phyloP scores from a whole-genome alignment of 2,797 vertebrate species.

The Lagodon rhomboides region DNA sequence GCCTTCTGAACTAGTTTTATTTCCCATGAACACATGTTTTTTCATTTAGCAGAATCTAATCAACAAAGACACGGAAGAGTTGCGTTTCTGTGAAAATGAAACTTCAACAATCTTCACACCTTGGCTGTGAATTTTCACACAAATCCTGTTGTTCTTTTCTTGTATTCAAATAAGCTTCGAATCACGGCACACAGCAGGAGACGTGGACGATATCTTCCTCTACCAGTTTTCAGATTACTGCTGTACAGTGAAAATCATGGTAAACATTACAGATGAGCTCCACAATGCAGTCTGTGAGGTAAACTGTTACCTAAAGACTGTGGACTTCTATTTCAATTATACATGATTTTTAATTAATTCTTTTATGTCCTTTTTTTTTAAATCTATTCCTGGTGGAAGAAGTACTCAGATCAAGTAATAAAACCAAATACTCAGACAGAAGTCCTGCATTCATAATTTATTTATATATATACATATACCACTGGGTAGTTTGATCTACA shows the following conservation, averaged over 20 bases:
- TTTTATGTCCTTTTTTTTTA: not conserved
- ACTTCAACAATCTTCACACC: conserved; percentile 51
- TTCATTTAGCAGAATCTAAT: not conserved
- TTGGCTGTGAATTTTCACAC: conserved; percentile 63
- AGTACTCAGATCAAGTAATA: too few species aligned
- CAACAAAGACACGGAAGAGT: not conserved
- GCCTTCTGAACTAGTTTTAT: not conserved
- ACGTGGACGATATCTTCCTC: not conserved
- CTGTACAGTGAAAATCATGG: not conserved
- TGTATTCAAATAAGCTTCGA: conserved; percentile 29
- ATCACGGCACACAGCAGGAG: not conserved
- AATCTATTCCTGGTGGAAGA: too few species aligned
- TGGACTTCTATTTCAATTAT: not conserved
- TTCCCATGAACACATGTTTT: not conserved
- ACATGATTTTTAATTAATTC: not conserved
- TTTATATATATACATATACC: too few species aligned
- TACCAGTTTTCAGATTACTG: not conserved
- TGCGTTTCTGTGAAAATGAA: conserved; percentile 26
- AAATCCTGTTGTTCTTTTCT: conserved; percentile 26
- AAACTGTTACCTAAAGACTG: not conserved
- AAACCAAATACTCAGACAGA: too few species aligned
- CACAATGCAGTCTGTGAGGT: not conserved
- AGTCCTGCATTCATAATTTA: too few species aligned
- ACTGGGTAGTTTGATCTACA: not conserved
- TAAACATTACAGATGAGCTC: not conserved